Evolutionary conservation across 1,140 invertebrate genomes (phyloP), one percentile per base, ranked within the genome.

Genomic region (Ceratina calcarata): DNA sequence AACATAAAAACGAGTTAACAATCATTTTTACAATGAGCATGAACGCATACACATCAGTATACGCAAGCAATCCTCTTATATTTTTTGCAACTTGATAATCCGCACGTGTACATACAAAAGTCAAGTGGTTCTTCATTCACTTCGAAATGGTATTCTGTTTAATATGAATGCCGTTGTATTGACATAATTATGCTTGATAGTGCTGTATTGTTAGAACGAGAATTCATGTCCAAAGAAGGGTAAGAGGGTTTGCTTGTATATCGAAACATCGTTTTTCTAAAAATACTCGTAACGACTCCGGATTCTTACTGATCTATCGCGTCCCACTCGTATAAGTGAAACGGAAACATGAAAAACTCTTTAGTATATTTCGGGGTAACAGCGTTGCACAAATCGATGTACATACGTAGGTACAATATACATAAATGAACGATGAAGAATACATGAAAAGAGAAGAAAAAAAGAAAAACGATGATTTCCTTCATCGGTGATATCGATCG

Each of bases 1-100:
- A 60, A 82, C 83, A 78, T 85, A 78, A 85, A 86, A 85, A 79
- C 78, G 51, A 68, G 20, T 73, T 70, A 81, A 81, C 74, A 67
- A 84, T 62, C 37, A 78, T 83, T 74, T 69, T 82, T 85, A 81
- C 57, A 85, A 79, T 85, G 57, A 74, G 75, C 51, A 85, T 68
- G 76, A 32, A 67, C 58, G 16, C 58, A 24, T 70, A 32, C 65
- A 58, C 67, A 32, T 60, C 66, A 57, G 4, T 68, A 78, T 78
- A 58, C 53, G 57, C 24, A 32, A 37, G 55, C 73, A 64, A 55
- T 71, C 37, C 61, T 7, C 68, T 49, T 49, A 45, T 51, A 53
- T 37, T 8, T 55, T 20, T 10, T 2, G 45, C 61, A 72, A 51
- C 72, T 78, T 55, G 27, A 64, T 27, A 45, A 71, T 64, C 45